Base-by-base conservation (phyloP, 1,140 invertebrate genomes). In the Drosophila guanche region DNA sequence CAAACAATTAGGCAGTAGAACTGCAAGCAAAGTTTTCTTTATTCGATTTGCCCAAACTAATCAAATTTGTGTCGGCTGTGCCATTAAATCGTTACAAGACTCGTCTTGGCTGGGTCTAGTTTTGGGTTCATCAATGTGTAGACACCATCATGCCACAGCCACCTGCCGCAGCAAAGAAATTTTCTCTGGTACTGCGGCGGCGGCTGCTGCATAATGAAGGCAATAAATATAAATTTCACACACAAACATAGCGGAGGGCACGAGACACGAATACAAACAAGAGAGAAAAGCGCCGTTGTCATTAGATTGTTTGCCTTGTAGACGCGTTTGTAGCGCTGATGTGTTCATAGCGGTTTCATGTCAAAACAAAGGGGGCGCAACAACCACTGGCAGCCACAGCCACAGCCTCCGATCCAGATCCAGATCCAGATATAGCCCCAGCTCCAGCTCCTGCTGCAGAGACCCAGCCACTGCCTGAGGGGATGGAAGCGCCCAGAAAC, bases 181-280 rank as follows among this genome's bases (percentile, higher is more conserved):
- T 73, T 83, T 57, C 46, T 46, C 45, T 62, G 68, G 37, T 76
- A 37, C 61, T 72, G 75, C 47, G 16, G 16, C 47, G 16, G 16
- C 16, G 54, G 70, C 80, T 86, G 83, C 70, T 69, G 81, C 71
- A 88, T 90, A 90, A 90, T 86, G 88, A 88, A 88, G 81, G 78
- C 86, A 90, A 90, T 90, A 90, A 88, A 90, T 90, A 90, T 90
- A 90, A 90, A 90, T 90, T 90, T 88, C 81, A 74, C 86, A 83
- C 58, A 67, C 63, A 84, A 66, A 81, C 62, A 59, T 60, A 54
- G 16, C 16, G 29, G 48, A 14, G 51, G 42, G 58, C 14, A 54
- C 33, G 20, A 47, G 20, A 47, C 29, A 63, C 33, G 6, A 62
- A 72, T 46, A 69, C 62, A 76, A 84, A 85, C 75, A 88, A 62